Conservation (phyloP, 1,140 invertebrate species). For the Drosophila littoralis region DNA sequence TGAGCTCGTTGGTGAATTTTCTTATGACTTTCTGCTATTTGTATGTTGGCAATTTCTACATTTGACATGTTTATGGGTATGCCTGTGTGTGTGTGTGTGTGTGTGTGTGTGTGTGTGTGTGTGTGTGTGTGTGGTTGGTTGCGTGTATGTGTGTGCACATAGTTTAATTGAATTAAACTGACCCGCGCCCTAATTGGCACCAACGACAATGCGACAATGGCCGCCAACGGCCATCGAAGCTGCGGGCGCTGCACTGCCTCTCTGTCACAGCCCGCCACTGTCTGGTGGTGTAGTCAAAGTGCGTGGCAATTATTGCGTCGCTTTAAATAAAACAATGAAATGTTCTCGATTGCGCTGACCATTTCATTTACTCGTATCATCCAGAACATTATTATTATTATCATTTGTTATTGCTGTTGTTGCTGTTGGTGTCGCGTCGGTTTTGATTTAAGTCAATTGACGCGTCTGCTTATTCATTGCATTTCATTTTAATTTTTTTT, state of each 20-base stretch:
- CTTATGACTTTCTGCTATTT: no score
- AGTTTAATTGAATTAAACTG: constrained; percentile 74
- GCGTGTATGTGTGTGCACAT: neutral
- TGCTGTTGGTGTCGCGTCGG: constrained; percentile 61
- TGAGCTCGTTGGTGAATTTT: no score
- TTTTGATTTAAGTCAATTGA: constrained; percentile 80
- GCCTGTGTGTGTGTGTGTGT: neutral
- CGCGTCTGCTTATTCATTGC: constrained; percentile 75
- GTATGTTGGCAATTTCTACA: no score
- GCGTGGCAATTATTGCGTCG: constrained; percentile 78
- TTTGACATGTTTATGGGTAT: neutral
- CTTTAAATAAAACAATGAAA: constrained; percentile 82
- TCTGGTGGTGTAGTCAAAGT: constrained; percentile 69
- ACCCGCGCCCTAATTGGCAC: constrained; percentile 67
- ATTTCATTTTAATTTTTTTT: constrained; percentile 16
- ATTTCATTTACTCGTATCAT: constrained; percentile 57
- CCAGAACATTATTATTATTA: constrained; percentile 44
- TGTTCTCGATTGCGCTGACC: constrained; percentile 68
- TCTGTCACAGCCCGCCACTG: constrained; percentile 1
- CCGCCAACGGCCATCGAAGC: constrained; percentile 30
- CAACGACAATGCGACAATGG: constrained; percentile 48
- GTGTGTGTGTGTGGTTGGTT: neutral
- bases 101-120: constrained; percentile 13
- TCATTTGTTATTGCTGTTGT: constrained; percentile 16
- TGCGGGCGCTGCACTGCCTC: constrained; percentile 57